Percentiles rank a stretch among this genome's conserved stretches.
phyloP scores from a whole-genome alignment of 1,140 invertebrate genomes.

The Drosophila setifemur region DNA sequence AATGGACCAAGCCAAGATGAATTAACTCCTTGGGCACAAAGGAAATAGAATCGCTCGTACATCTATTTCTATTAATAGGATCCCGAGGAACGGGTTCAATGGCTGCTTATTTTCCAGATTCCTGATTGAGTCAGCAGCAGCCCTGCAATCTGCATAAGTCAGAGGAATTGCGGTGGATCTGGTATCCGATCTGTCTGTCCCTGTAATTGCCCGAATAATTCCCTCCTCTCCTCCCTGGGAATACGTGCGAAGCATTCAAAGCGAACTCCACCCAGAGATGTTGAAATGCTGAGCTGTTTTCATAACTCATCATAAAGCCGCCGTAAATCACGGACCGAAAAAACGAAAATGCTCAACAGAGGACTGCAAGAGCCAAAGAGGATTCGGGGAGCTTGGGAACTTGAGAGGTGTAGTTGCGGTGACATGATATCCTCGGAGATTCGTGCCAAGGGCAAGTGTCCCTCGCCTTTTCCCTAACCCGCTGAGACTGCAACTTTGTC shows the following conservation, averaged over 20 bases:
- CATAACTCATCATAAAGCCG: constrained; percentile 57
- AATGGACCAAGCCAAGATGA: constrained; percentile 12
- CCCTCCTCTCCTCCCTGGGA: constrained; percentile 10
- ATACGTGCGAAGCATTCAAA: constrained; percentile 45
- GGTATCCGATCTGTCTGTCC: not conserved
- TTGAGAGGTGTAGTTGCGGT: not conserved
- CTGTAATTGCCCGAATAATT: constrained; percentile 54
- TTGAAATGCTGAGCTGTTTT: constrained; percentile 45
- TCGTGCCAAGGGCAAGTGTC: constrained; percentile 42
- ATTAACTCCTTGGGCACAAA: constrained; percentile 10
- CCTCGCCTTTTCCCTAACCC: constrained; percentile 1
- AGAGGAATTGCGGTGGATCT: not conserved
- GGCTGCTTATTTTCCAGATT: constrained; percentile 15
- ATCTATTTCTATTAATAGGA: constrained; percentile 44
- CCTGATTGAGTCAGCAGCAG: not conserved
- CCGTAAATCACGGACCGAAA: constrained; percentile 61
- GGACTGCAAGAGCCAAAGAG: not conserved
- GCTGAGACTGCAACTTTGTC: not conserved
- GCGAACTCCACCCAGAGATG: constrained; percentile 8
- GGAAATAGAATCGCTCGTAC: constrained; percentile 1
- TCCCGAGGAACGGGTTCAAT: constrained; percentile 36
- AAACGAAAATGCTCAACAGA: constrained; percentile 2
- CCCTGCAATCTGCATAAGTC: constrained; percentile 17
- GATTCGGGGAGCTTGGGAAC: constrained; percentile 6
- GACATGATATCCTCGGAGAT: constrained; percentile 22